Base-by-base conservation (phyloP, 2,113 vertebrate genomes). In the Tylochromis polylepis region DNA sequence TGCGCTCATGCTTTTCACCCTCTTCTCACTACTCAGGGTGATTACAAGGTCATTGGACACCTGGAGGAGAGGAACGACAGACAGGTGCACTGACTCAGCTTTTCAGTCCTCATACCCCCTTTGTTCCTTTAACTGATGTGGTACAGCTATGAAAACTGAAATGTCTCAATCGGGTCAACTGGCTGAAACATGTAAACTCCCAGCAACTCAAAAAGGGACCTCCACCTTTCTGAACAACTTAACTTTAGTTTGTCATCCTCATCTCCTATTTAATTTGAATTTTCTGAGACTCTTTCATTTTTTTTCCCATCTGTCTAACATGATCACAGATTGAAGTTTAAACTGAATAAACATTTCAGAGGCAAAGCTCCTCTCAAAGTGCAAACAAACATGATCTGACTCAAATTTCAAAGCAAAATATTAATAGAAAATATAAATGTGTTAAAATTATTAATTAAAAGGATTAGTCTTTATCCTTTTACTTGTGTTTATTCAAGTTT, bases 31-130 rank as follows among this genome's bases (percentile, higher is more conserved):
- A 27, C 78, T n/a, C 88, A 97, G 96, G 96, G 96, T 18, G 96
- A 96, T 89, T 97, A 94, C 43, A 93, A 86, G 60, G 91, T 91
- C 62, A 89, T 72, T 1, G 93, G 90, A 70, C 83, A 95, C 53
- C 80, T 81, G 0, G 95, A 96, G 79, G 92, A 95, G 79, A 96
- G 65, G 85, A 97, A 93, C 11, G 96, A 97, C 89, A 95, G 96
- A 95, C 96, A 96, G 94, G 96, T 97, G 85, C 16, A 11, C 5
- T 6, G 2, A 29, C 41, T 86, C 77, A 3, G 67, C 67, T 29
- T 81, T 55, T 77, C n/a, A 6, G 38, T 20, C 24, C 22, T 82
- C 46, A 78, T n/a, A 24, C 43, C 36, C 62, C n/a, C 62, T 67
- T 67, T 67, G 22, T 51, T 34, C 53, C 60, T 41, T 53, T 18